Evolutionary conservation across 2,797 vertebrate species (phyloP), one percentile per base, ranked within the genome.

Genomic region (Chiroxiphia lanceolata): DNA sequence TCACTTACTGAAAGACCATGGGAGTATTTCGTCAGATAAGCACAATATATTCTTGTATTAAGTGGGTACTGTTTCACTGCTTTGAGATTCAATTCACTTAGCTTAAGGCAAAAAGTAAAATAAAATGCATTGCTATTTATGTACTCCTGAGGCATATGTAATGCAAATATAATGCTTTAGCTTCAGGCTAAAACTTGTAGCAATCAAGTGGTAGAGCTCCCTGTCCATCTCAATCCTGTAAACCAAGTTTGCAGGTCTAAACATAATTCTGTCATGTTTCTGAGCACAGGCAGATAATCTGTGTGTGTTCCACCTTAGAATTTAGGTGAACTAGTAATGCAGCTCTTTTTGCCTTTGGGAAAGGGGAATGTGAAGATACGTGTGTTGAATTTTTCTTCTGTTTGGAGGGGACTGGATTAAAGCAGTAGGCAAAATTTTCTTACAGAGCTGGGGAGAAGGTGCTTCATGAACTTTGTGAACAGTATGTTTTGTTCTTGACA

Each of bases 111-210:
- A 85, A 92, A 91, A 95, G 67, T 78, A 44, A 94, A 93, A 88
- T 94, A 72, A 93, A 95, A 88, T 75, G 86, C 79, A 16, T 83
- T 76, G 82, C 36, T 93, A 29, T 70, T 88, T 90, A 65, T 0
- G 11, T 88, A 34, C 95, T 94, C 93, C 87, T 70, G 89, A 95
- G 94, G 92, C 89, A 59, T 44, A n/a, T 54, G 77, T 87, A 96
- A 88, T 96, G 94, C 90, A 96, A 92, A 90, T 95, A 68, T 36
- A 95, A 95, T 96, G 90, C 65, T 95, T 92, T 94, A 87, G 89
- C 95, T 94, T 63, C 44, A 3, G 95, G 94, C 88, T 95, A 93
- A 87, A 96, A 87, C 91, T 92, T 94, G 91, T 78, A 91, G 80
- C 86, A 78, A 89, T 96, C 70, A 70, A 92, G 90, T 61, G 84